phyloP scores from a whole-genome alignment of 2,888 invertebrate genomes.

The Synanthedon myopaeformis region DNA sequence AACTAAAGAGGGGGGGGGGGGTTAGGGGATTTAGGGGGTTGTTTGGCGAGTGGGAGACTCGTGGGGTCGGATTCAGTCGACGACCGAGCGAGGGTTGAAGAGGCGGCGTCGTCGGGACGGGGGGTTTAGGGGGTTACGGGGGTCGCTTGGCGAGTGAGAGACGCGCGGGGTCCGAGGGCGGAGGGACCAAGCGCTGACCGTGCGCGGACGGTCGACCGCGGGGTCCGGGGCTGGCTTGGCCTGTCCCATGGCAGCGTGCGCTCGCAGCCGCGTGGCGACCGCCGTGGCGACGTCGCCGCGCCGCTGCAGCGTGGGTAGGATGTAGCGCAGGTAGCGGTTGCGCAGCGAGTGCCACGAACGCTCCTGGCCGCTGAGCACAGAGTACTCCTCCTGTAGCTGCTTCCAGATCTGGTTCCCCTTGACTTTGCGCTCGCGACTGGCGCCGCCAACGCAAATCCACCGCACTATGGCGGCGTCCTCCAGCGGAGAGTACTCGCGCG shows the following conservation, averaged over 20 bases:
- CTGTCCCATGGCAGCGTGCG: slow-evolving; percentile 24
- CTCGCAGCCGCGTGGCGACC: slow-evolving; percentile 22
- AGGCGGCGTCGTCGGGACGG: not conserved
- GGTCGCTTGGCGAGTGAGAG: not conserved
- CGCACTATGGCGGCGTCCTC: slow-evolving; percentile 50
- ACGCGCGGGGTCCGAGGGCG: slow-evolving; percentile 4
- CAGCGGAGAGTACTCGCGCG: slow-evolving; percentile 30
- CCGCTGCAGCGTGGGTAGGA: slow-evolving; percentile 35
- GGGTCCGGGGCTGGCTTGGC: not conserved
- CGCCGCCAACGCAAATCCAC: slow-evolving; percentile 27
- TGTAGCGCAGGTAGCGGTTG: slow-evolving; percentile 55
- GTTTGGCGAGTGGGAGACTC: no score
- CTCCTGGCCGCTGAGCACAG: slow-evolving; percentile 24
- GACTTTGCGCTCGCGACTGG: slow-evolving; percentile 26
- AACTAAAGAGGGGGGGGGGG: no score
- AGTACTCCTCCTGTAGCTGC: slow-evolving; percentile 26
- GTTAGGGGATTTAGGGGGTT: no score
- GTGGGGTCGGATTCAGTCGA: not conserved
- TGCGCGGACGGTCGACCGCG: slow-evolving; percentile 3
- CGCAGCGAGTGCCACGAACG: slow-evolving; percentile 60
- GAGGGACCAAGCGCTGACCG: slow-evolving; percentile 15
- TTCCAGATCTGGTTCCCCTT: slow-evolving; percentile 53
- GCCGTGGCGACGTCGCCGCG: slow-evolving; percentile 2
- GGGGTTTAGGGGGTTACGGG: not conserved
- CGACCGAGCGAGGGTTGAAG: not conserved